Conservation (phyloP, 2,113 vertebrate genomes). For the Nothoprocta pentlandii region DNA sequence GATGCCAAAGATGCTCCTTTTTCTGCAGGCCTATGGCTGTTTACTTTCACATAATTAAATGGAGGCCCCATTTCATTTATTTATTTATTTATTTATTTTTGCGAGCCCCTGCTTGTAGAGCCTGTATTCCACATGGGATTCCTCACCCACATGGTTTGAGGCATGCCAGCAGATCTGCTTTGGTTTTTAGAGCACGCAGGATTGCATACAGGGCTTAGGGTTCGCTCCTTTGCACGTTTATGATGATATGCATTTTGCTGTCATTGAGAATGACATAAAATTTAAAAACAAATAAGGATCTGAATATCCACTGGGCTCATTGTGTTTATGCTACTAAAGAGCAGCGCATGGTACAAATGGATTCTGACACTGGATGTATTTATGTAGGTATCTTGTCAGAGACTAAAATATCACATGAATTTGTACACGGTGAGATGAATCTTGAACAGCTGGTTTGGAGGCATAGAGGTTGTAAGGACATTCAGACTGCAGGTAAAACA, state of each 20-base stretch:
- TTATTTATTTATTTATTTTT: too few species aligned
- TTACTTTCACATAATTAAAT: neutral
- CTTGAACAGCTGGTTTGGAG: neutral
- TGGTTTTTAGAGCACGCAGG: neutral
- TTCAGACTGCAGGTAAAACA: neutral
- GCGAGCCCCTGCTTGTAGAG: neutral
- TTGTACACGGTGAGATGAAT: neutral
- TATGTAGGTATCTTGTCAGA: neutral
- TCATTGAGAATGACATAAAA: neutral
- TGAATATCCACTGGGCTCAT: neutral
- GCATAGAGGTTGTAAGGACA: neutral
- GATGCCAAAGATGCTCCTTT: neutral
- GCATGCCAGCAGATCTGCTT: neutral
- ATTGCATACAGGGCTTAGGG: neutral
- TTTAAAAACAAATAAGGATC: neutral
- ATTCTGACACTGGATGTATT: neutral
- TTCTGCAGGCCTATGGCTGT: neutral
- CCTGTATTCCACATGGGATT: neutral
- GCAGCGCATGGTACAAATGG: neutral
- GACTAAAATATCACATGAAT: neutral
- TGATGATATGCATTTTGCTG: neutral
- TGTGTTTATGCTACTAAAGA: neutral
- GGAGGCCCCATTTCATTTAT: too few species aligned
- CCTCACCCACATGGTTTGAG: neutral
- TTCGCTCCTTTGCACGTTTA: neutral